Evolutionary conservation across 2,797 vertebrate genomes (phyloP), one percentile per base, ranked within the genome.

Genomic region (Hybognathus amarus): DNA sequence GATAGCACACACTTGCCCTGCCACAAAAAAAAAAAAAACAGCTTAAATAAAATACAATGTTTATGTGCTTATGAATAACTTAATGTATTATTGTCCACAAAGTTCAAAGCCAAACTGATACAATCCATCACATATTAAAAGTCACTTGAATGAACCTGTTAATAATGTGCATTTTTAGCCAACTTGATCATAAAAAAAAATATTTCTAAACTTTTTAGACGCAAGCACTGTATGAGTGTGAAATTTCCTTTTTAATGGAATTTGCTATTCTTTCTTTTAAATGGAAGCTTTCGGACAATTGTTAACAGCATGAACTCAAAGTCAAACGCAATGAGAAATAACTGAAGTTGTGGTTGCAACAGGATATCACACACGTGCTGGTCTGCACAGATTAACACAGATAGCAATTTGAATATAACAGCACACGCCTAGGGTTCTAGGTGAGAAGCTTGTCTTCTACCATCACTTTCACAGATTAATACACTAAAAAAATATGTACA

Each of bases 1-100:
- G 96, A 97, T 90, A 99, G 93, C 86, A 98, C 91, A 91, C 96
- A 97, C 87, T 95, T 95, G 64, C 98, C 98, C 98, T 99, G 91
- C 38, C 84, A 42, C 52, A 86, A 33, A 33, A 1, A 30, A 33
- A 33, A 33, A 33, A 56, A 84, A 78, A 75, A 83, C 0, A 63
- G 71, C 59, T 24, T 30, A 18, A 22, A 59, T 30, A 18, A n/a
- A 59, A 45, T 52, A 27, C 11, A 59, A 38, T n/a, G 76, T 50
- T 1, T 1, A 54, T 38, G 68, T 0, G 22, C n/a, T 12, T 1
- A 27, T 33, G 27, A 6, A 47, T 54, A 73, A 12, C 42, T 78
- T 1, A n/a, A 66, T 36, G 50, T 36, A 17, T 47, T 30, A 9
- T 38, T 4, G 27, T 12, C 12, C 30, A n/a, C 56, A 56, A 75